Base-by-base conservation (phyloP, 2,113 vertebrate species). In the Syrmaticus mikado region DNA sequence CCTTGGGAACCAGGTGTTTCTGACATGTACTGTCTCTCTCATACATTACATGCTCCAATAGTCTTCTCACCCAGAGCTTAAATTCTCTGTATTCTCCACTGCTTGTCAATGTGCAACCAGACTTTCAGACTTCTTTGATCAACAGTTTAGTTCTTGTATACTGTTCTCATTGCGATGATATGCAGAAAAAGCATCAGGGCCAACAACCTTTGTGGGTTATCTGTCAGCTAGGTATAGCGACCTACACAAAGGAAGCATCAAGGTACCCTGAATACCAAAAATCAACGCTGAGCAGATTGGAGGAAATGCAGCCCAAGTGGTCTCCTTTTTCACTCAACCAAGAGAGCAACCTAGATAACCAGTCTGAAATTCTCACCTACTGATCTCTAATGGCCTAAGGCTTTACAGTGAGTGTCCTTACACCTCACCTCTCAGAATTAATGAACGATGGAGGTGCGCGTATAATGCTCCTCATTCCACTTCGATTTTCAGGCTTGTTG, bases 1-100 rank as follows among this genome's bases (percentile, higher is more conserved):
- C 66, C 58, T 82, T 0, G 0, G 0, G 20, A 88, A 72, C 82
- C n/a, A 86, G 90, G 91, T 93, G 91, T 90, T 64, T 85, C 86
- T 86, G 89, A 95, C 82, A 64, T 24, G 70, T 77, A 77, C 62
- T 77, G 65, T 6, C 12, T 38, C 77, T 87, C 86, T 88, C 77
- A 85, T 79, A 38, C 6, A 82, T 93, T 86, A 79, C 45, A 58
- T 14, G 3, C 64, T 50, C 45, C 65, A 90, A 15, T 43, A 27
- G 45, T 71, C n/a, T n/a, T n/a, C n/a, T n/a, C 74, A 78, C 13
- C 70, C 50, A 70, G 48, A 91, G 34, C 73, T 80, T 89, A 62
- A 91, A 25, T 27, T 70, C 82, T 81, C 71, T 48, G 17, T 4
- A 0, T 40, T 78, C 76, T 82, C 45, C 18, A 58, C 34, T 90